phyloP scores from a whole-genome alignment of 2,888 invertebrate genomes.

The Merodon equestris region DNA sequence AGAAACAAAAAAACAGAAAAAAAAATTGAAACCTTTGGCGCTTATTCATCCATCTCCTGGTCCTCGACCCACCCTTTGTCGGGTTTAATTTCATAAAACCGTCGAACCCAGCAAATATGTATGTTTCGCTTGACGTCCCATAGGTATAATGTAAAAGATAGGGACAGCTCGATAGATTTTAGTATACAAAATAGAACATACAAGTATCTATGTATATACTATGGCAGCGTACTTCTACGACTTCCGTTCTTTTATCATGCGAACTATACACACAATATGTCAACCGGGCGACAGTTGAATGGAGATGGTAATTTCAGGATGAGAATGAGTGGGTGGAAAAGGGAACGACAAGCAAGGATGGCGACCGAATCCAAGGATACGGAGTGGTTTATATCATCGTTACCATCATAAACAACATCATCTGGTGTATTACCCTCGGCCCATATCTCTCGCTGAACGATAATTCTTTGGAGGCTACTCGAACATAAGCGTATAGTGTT shows the following conservation, averaged over 20 bases:
- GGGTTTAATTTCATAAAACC: constrained; percentile 55
- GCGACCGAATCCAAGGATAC: constrained; percentile 25
- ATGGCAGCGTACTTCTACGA: constrained; percentile 18
- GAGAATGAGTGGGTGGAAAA: neutral
- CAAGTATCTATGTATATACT: neutral
- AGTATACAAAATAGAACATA: constrained; percentile 3
- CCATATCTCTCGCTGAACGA: constrained; percentile 47
- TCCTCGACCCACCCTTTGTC: constrained; percentile 6
- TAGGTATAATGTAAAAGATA: neutral
- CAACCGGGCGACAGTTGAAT: neutral
- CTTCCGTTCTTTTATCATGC: constrained; percentile 38
- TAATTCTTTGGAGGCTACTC: constrained; percentile 58
- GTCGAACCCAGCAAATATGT: constrained; percentile 15
- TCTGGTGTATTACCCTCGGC: constrained; percentile 56
- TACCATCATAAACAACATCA: constrained; percentile 58
- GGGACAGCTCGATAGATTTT: constrained; percentile 42
- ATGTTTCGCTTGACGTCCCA: neutral
- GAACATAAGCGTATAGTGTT: constrained; percentile 51
- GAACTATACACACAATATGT: constrained; percentile 37
- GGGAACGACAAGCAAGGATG: neutral
- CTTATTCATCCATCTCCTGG: constrained; percentile 45
- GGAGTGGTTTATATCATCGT: constrained; percentile 53
- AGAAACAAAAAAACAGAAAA: neutral
- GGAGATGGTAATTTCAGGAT: no score
- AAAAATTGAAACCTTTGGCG: constrained; percentile 29